phyloP scores from a whole-genome alignment of 2,888 invertebrate species.

The Drosophila conformis region DNA sequence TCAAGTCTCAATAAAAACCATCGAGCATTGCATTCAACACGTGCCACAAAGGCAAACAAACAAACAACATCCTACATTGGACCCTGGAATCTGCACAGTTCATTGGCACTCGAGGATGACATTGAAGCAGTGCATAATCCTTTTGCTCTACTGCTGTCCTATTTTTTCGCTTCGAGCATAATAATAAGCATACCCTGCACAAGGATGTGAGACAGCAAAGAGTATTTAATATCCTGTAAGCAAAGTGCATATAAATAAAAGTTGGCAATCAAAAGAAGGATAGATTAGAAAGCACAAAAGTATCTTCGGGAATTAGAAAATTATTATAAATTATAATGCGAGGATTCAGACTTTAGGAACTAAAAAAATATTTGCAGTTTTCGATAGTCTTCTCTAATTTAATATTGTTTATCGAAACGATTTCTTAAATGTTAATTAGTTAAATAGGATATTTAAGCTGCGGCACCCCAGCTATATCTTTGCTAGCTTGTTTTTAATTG shows the following conservation, averaged over 20 bases:
- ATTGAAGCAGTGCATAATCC: conserved; percentile 44
- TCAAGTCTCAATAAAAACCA: not conserved
- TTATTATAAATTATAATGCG: too few species aligned
- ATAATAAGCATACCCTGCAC: conserved; percentile 16
- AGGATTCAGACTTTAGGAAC: not conserved
- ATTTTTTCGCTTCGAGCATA: not conserved
- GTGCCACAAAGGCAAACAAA: conserved; percentile 25
- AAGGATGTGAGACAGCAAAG: not conserved
- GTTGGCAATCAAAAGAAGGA: not conserved
- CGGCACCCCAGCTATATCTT: not conserved
- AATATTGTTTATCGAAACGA: not conserved
- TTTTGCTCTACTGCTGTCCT: conserved; percentile 6
- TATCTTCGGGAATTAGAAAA: not conserved
- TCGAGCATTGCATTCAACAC: conserved; percentile 33
- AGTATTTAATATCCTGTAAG: not conserved
- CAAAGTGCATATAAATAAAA: not conserved
- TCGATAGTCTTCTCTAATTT: not conserved
- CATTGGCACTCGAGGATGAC: conserved; percentile 41
- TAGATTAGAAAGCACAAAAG: not conserved
- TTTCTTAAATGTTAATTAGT: not conserved
- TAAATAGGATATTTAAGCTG: conserved; percentile 15
- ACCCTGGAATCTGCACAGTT: conserved; percentile 24
- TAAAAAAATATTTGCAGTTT: not conserved
- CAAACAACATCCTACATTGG: conserved; percentile 38
- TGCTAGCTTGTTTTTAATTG: conserved; percentile 57